phyloP scores from a whole-genome alignment of 2,888 invertebrate genomes.

The Siphlonurus alternatus region DNA sequence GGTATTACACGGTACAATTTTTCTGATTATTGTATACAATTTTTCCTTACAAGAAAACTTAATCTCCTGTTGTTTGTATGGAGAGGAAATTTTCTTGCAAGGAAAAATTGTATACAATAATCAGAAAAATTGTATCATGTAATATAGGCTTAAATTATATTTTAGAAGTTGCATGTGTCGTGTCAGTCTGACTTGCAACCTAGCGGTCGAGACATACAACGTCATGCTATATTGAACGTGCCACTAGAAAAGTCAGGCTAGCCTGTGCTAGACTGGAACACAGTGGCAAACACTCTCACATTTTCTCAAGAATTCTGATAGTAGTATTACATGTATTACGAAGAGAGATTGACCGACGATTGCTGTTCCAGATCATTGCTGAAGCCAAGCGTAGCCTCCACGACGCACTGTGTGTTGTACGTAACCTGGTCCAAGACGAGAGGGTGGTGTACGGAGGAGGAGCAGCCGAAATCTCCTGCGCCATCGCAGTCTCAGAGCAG shows the following conservation, averaged over 20 bases:
- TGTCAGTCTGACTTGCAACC: neutral
- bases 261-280: neutral
- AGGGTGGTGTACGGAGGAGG: conserved; percentile 95
- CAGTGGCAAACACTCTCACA: neutral
- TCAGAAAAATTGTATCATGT: too few species aligned
- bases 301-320: neutral
- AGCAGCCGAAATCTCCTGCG: conserved; percentile 88
- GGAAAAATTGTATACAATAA: too few species aligned
- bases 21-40: too few species aligned
- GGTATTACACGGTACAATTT: too few species aligned
- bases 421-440: conserved; percentile 50
- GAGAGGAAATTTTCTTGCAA: too few species aligned
- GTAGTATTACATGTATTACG: too few species aligned
- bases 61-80: too few species aligned
- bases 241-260: neutral
- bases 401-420: conserved; percentile 55
- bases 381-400: conserved; percentile 58
- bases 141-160: too few species aligned
- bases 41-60: too few species aligned
- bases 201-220: neutral
- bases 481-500: conserved; percentile 72
- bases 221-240: neutral
- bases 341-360: neutral
- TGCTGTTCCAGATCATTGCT: conserved; percentile 41
- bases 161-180: neutral